Base-by-base conservation (phyloP, 2,888 invertebrate genomes). In the Crossocerus cetratus region DNA sequence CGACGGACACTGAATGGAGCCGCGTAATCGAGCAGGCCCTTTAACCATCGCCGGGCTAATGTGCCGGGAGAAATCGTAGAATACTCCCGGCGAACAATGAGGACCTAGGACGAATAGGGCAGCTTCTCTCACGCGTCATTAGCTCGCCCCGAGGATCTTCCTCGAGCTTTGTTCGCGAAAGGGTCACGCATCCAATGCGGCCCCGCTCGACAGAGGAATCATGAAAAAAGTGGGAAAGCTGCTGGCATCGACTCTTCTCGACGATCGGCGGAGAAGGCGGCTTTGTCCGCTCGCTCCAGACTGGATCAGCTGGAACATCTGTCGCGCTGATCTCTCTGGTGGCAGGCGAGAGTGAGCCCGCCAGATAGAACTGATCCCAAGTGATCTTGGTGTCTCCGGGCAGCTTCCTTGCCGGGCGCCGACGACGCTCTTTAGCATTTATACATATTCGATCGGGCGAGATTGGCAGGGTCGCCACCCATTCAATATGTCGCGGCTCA, bases 201-300 rank as follows among this genome's bases (percentile, higher is more conserved):
- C 58, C 16, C 16, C n/a, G 62, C 22, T 58, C 21, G 56, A 22
- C 1, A 57, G 18, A n/a, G 14, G 53, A 14, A 32, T 45, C 16
- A 3, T 22, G 18, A 56, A 32, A 56, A 59, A 65, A 49, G 49
- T 56, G 43, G 62, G 76, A 74, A 65, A 77, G 68, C 69, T 69
- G 62, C 71, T 74, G 72, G 61, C 68, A 70, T 78, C 70, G 76
- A 82, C 73, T 78, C 77, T 67, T 77, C 68, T 74, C 69, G 65
- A 56, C 55, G 32, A 44, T 66, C 59, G 14, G 56, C 45, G 32
- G 11, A 8, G 32, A 32, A 8, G 32, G 32, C 11, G 32, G 32
- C 32, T 32, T 32, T 32, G 32, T 32, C 8, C 32, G 32, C 32
- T 32, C 32, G 32, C 32, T 32, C 32, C 32, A 32, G 32, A 32